Evolutionary conservation across 2,113 vertebrate genomes (phyloP).

Genomic region (Mugil cephalus): DNA sequence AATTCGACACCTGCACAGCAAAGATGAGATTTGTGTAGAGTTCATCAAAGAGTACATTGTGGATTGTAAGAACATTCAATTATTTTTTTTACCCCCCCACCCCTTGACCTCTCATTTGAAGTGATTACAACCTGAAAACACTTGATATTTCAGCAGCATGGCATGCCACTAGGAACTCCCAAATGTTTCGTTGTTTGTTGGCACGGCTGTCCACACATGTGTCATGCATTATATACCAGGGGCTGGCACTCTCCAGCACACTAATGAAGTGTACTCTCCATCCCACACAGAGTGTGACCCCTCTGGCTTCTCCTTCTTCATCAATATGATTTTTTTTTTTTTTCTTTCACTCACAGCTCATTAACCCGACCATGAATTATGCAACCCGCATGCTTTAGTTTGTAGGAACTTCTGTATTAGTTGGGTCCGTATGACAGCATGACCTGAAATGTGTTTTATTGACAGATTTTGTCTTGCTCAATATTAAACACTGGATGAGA

Average conservation of each 20-base stretch:
- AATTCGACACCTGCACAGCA: constrained; percentile 63
- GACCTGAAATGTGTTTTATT: constrained; percentile 23
- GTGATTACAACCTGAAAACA: constrained; percentile 1
- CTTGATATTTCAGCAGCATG: constrained; percentile 24
- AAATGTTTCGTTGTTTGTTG: constrained; percentile 27
- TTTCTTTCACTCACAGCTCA: constrained; percentile 65
- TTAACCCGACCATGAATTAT: constrained; percentile 67
- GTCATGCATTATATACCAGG: constrained; percentile 46
- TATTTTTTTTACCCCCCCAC: neutral
- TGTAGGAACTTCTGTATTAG: constrained; percentile 42
- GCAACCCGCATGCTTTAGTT: constrained; percentile 56
- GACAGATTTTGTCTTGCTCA: constrained; percentile 32
- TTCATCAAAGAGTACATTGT: constrained; percentile 75
- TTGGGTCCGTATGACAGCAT: constrained; percentile 22
- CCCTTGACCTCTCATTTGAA: constrained; percentile 26
- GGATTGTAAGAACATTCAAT: constrained; percentile 68
- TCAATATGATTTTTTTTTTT: constrained; percentile 67
- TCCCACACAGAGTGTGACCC: constrained; percentile 67
- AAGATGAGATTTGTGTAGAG: constrained; percentile 74
- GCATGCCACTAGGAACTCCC: constrained; percentile 24
- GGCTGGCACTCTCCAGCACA: constrained; percentile 27
- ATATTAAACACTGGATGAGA: constrained; percentile 21
- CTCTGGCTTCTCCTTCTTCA: constrained; percentile 49
- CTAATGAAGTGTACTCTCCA: constrained; percentile 59
- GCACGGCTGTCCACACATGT: constrained; percentile 29